Percentiles rank a stretch among this genome's conserved stretches.
These are phyloP conservation scores for Lophius piscatorius DNA, from an alignment of 2,113 vertebrate genomes.

Conservation along the genomic window DNA sequence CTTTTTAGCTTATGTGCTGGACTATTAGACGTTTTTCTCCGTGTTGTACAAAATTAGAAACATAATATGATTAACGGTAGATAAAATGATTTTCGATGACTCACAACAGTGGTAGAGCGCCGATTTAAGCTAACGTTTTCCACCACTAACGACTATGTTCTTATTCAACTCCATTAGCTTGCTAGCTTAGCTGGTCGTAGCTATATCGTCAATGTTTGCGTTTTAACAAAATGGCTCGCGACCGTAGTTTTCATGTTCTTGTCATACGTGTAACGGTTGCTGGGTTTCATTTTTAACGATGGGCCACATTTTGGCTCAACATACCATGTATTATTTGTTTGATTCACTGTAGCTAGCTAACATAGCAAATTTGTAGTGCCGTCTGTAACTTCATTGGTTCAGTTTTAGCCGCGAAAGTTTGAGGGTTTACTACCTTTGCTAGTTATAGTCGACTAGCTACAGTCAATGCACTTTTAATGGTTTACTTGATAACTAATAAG, in stretches of 20 bases:
- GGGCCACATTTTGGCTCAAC: no score
- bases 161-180: slow-evolving; percentile 12
- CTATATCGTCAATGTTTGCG: slow-evolving; percentile 16
- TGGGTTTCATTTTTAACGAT: no score
- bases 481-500: no score
- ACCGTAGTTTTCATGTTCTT: slow-evolving; percentile 19
- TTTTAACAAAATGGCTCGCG: slow-evolving; percentile 52
- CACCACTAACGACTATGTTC: background rate
- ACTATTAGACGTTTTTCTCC: background rate
- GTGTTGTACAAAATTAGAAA: background rate
- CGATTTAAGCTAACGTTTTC: background rate
- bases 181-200: slow-evolving; percentile 40
- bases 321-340: rapidly evolving
- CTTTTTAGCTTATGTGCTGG: background rate
- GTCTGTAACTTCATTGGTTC: background rate
- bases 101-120: rapidly evolving
- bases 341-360: background rate
- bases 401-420: slow-evolving; percentile 17
- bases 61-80: rapidly evolving
- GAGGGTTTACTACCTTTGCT: slow-evolving; percentile 18
- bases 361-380: background rate
- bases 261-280: background rate
- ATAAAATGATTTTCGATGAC: rapidly evolving
- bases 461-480: no score
- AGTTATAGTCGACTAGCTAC: background rate